Conservation (phyloP, 2,113 vertebrate genomes). For the Crotalus viridis region DNA sequence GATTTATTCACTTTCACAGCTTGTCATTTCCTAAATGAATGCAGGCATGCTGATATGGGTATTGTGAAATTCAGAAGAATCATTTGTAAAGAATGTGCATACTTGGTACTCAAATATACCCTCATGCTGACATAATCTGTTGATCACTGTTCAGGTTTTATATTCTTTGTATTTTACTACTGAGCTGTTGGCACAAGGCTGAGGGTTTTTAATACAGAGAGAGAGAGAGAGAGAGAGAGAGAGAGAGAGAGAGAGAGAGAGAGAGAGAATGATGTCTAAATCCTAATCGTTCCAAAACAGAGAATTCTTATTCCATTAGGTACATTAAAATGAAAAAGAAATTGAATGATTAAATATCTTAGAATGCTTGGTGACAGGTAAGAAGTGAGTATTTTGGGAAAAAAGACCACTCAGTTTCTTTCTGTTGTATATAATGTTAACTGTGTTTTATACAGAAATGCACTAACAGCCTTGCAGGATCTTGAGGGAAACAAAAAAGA, state of each 20-base stretch:
- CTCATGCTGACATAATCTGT: background rate
- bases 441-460: slow-evolving; percentile 40
- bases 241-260: too few species aligned
- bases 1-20: background rate
- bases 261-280: slow-evolving; percentile 52
- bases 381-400: slow-evolving; percentile 62
- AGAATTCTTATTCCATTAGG: slow-evolving; percentile 65
- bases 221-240: too few species aligned
- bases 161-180: slow-evolving; percentile 31
- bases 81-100: background rate
- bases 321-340: slow-evolving; percentile 58
- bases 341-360: slow-evolving; percentile 62
- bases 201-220: background rate
- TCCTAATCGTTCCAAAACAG: slow-evolving; percentile 59
- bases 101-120: background rate
- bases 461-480: background rate
- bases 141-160: slow-evolving; percentile 35
- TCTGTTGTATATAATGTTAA: slow-evolving; percentile 42
- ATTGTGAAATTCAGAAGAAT: background rate
- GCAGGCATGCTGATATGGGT: background rate
- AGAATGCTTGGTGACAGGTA: slow-evolving; percentile 66
- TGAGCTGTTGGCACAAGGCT: background rate
- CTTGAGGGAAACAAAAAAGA: slow-evolving; percentile 63
- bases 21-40: background rate
- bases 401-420: slow-evolving; percentile 67